These are phyloP conservation scores for Stichopus chloronotus DNA, from an alignment of 35 echinoderm and acorn worm species.

Conservation along the genomic window DNA sequence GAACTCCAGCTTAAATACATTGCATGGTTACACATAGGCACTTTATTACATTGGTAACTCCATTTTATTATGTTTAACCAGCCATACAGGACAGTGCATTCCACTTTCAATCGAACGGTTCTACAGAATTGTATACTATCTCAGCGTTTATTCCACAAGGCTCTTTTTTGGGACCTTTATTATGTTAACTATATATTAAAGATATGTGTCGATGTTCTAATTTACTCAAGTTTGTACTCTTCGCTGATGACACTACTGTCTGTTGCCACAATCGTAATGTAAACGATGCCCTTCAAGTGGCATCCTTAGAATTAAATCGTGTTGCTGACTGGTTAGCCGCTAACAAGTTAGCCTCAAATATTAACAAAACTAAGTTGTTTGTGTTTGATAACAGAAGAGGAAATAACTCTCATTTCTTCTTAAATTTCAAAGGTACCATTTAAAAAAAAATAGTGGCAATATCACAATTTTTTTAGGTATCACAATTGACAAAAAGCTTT, in stretches of 20 bases:
- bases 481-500: not conserved
- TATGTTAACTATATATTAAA: not conserved
- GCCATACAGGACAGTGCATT: no score
- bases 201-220: not conserved
- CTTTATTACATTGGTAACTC: no score
- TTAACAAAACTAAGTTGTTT: not conserved
- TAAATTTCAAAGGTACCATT: not conserved
- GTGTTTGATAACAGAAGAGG: constrained; percentile 8
- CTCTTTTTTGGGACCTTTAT: no score
- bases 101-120: no score
- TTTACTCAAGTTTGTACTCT: constrained; percentile 7
- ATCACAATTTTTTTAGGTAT: constrained; percentile 10
- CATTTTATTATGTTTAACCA: no score
- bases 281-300: not conserved
- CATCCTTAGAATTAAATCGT: constrained; percentile 8
- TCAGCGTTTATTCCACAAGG: no score
- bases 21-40: no score
- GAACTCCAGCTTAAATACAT: no score
- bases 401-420: not conserved
- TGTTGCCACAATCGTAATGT: not conserved
- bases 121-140: no score
- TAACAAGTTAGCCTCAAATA: constrained; percentile 16
- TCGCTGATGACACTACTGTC: constrained; percentile 27
- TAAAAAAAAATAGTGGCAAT: not conserved
- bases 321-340: not conserved